Evolutionary conservation across 2,797 vertebrate species (phyloP).

Genomic region (Euphonia xanthogaster): DNA sequence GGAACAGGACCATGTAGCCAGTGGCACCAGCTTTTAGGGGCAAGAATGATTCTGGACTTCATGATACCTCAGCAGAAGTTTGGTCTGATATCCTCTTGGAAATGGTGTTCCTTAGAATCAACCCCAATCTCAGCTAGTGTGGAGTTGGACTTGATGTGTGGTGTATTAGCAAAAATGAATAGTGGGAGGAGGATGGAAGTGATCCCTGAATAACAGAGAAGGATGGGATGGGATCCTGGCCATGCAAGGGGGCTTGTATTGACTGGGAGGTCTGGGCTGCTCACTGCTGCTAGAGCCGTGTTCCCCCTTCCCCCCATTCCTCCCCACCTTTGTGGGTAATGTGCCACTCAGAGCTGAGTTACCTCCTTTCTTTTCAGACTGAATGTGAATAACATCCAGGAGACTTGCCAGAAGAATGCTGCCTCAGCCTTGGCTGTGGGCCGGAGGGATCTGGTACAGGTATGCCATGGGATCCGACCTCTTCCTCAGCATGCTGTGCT

Average conservation of each 20-base stretch:
- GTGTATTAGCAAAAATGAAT: background rate
- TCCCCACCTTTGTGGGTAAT: background rate
- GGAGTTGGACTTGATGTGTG: background rate
- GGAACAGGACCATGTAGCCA: background rate
- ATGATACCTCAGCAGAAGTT: background rate
- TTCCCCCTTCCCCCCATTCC: background rate
- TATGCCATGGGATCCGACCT: background rate
- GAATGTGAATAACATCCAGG: constrained; percentile 91
- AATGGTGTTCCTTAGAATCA: background rate
- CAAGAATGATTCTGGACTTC: background rate
- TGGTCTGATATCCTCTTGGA: background rate
- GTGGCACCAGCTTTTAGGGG: background rate
- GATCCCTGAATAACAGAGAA: background rate
- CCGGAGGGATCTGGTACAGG: constrained; percentile 93
- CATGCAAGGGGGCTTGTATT: rapidly evolving
- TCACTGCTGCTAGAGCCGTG: background rate
- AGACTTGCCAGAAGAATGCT: constrained; percentile 95
- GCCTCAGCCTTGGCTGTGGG: constrained; percentile 86
- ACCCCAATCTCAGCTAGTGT: background rate
- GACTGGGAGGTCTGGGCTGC: background rate
- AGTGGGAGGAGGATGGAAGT: background rate
- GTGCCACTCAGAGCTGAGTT: background rate
- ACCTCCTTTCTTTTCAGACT: constrained; percentile 75
- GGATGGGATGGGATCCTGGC: background rate
- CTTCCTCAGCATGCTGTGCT: background rate